Evolutionary conservation across 30 jellyfish, hydroid and myxozoan species (phyloP).

Genomic region (Aurelia coerulea): DNA sequence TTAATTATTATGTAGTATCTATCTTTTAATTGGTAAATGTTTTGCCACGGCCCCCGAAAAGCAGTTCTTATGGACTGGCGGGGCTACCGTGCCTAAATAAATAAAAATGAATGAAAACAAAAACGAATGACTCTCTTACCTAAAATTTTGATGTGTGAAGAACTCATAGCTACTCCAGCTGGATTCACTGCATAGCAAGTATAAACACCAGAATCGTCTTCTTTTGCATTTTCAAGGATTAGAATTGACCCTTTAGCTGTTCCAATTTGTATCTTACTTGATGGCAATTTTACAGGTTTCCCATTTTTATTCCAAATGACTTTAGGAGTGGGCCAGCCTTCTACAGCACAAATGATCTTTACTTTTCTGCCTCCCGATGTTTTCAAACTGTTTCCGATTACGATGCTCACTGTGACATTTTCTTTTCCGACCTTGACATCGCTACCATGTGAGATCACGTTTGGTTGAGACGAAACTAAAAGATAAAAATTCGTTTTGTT

Average conservation of each 20-base stretch:
- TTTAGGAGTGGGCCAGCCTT: slow-evolving; percentile 81
- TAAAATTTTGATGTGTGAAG: slow-evolving; percentile 60
- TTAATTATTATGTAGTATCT: no score
- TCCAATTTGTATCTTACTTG: slow-evolving; percentile 34
- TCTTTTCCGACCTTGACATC: slow-evolving; percentile 65
- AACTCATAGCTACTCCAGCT: slow-evolving; percentile 88
- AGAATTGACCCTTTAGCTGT: slow-evolving; percentile 48
- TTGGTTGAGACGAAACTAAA: slow-evolving; percentile 79
- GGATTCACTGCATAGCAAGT: slow-evolving; percentile 86
- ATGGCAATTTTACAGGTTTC: slow-evolving; percentile 34
- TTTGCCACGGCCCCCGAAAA: no score
- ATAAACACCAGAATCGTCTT: slow-evolving; percentile 74
- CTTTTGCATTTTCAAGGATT: slow-evolving; percentile 55
- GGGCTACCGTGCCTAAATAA: no score
- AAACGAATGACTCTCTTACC: slow-evolving; percentile 25
- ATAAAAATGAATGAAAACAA: no score
- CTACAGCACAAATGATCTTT: slow-evolving; percentile 67
- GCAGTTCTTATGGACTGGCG: no score
- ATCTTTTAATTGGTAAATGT: no score
- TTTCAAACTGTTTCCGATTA: slow-evolving; percentile 73
- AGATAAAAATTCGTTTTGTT: neutral
- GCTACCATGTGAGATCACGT: slow-evolving; percentile 36
- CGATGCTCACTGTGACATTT: slow-evolving; percentile 28
- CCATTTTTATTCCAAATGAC: slow-evolving; percentile 77
- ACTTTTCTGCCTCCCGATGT: slow-evolving; percentile 88